Evolutionary conservation across 2,797 vertebrate species (phyloP), one percentile per base, ranked within the genome.

Genomic region (Urosaurus nigricauda): DNA sequence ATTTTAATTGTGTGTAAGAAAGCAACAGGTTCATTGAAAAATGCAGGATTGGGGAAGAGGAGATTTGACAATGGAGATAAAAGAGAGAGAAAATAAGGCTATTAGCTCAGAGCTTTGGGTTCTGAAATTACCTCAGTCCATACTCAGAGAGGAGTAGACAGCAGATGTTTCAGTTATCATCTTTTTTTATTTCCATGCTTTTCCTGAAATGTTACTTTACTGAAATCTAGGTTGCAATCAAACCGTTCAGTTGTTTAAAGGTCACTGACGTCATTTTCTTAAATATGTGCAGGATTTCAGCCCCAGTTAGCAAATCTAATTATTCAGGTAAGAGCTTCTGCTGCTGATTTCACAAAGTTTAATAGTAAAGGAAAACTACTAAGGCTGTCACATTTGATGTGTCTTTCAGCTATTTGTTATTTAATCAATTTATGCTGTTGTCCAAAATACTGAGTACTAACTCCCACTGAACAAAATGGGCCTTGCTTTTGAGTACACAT

Each of bases 361-460:
- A 74, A 60, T 47, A 56, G 9, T 43, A 60, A 40, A 40, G 53
- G 24, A 16, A 2, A 74, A 43, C 24, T 35, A 26, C 58, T 19
- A 83, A 63, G 40, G 13, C 6, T 63, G n/a, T 86, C 80, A 75
- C 77, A 47, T 5, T 60, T 47, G 2, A 1, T 32, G 3, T 63
- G 1, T 85, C 91, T 40, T 77, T 78, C 37, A 21, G 56, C 32
- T 65, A 40, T 79, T 89, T 82, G 35, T 84, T 92, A 89, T 92
- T 84, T 83, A 29, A 83, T 47, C 81, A n/a, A 70, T 68, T 83
- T 17, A 40, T 7, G 13, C 37, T 3, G 11, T 5, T 43, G 24
- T 60, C 6, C n/a, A 43, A 43, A 29, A 43, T 4, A n/a, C 40
- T 7, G 29, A 56, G 14, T n/a, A 56, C 51, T 78, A 51, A 51